These are phyloP conservation scores for Lycaon pictus DNA, from an alignment of 2,113 vertebrate genomes.

Conservation along the genomic window DNA sequence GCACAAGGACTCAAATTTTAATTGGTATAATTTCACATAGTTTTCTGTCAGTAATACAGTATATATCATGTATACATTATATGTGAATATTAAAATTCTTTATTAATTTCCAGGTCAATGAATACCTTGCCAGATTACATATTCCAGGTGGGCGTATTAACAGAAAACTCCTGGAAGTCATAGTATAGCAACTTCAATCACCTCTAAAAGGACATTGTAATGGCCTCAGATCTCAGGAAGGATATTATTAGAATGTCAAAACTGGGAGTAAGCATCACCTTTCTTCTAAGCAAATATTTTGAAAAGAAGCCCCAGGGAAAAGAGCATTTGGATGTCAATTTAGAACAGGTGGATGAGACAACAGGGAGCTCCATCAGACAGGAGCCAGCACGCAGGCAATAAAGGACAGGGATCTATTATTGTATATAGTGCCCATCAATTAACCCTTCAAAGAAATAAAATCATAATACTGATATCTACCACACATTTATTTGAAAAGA, in stretches of 20 bases:
- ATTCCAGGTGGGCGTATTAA: not conserved
- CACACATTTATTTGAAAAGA: not conserved
- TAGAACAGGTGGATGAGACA: constrained; percentile 65
- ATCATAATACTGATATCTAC: not conserved
- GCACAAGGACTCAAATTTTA: not conserved
- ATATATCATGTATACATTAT: not conserved
- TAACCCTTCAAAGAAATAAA: constrained; percentile 43
- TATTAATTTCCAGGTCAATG: not conserved
- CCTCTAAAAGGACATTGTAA: not conserved
- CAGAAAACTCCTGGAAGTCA: not conserved
- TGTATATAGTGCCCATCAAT: not conserved
- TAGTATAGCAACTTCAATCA: not conserved
- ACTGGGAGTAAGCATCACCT: not conserved
- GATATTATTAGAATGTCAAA: constrained; percentile 65
- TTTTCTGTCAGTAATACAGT: not conserved
- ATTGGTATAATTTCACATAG: not conserved
- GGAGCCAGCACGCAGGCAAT: not conserved
- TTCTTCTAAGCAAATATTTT: constrained; percentile 65
- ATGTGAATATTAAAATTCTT: not conserved
- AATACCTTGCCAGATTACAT: not conserved
- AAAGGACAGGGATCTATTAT: not conserved
- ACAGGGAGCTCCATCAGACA: not conserved
- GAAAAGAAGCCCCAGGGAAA: constrained; percentile 46
- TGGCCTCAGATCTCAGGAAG: not conserved
- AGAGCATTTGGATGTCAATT: constrained; percentile 70